Evolutionary conservation across 1,140 invertebrate genomes (phyloP).

Genomic region (Coelopa frigida): DNA sequence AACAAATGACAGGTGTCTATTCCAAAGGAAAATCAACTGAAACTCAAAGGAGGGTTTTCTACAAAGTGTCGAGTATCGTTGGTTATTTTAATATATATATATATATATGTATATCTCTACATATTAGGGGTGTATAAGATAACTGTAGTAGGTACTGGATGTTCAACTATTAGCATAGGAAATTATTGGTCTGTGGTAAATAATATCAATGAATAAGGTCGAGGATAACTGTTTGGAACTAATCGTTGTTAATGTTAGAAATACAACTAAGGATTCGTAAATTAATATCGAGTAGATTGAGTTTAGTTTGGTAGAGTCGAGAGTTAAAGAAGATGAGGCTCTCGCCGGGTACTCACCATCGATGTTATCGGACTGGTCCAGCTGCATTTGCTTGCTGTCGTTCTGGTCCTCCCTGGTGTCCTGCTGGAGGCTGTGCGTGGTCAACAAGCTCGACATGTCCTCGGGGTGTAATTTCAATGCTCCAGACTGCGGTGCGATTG

Average conservation of each 20-base stretch:
- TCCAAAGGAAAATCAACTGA: neutral
- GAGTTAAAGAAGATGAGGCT: too few relatives aligned
- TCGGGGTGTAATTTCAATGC: slow-evolving; percentile 38
- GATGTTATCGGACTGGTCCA: slow-evolving; percentile 44
- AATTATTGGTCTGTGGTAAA: slow-evolving; percentile 1
- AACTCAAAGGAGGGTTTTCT: neutral
- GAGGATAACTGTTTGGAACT: too few relatives aligned
- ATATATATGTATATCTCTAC: neutral
- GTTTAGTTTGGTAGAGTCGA: too few relatives aligned
- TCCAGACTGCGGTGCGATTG: slow-evolving; percentile 15
- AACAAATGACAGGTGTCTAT: neutral
- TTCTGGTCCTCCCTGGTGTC: slow-evolving; percentile 39
- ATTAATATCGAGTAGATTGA: too few relatives aligned
- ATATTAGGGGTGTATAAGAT: neutral
- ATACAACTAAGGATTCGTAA: too few relatives aligned
- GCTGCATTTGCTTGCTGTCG: slow-evolving; percentile 37
- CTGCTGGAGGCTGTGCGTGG: slow-evolving; percentile 34
- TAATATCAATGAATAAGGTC: too few relatives aligned
- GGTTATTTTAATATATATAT: neutral
- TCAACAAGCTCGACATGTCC: slow-evolving; percentile 39
- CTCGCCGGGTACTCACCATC: slow-evolving; percentile 43
- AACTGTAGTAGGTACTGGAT: slow-evolving; percentile 5
- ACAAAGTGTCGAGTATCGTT: neutral
- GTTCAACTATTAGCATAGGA: neutral
- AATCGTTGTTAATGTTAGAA: too few relatives aligned